Conservation (phyloP, 37 sponge, comb jelly and placozoan species). For the Cliona cf. orientalis region DNA sequence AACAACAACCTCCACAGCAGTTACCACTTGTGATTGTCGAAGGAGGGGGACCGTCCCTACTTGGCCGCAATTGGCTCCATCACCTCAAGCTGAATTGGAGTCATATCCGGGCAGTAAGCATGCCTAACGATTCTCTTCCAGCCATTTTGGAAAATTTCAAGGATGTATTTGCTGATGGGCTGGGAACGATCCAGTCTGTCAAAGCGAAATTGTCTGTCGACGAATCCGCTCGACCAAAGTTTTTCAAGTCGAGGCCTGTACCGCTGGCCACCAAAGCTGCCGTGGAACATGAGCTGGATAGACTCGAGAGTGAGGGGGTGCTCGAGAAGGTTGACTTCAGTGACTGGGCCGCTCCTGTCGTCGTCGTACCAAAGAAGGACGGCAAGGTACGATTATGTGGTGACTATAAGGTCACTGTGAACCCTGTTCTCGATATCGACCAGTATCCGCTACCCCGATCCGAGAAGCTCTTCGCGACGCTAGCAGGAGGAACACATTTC, state of each 20-base stretch:
- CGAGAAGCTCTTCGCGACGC: slow-evolving; percentile 46
- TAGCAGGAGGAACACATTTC: slow-evolving; percentile 54
- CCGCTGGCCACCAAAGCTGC: slow-evolving; percentile 22
- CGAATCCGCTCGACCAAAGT: slow-evolving; percentile 13
- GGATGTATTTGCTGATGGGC: slow-evolving; percentile 18
- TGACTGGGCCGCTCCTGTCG: slow-evolving; percentile 69
- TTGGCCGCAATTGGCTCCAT: slow-evolving; percentile 46
- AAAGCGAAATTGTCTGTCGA: slow-evolving; percentile 20
- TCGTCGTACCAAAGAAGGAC: slow-evolving; percentile 50
- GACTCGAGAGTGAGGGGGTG: slow-evolving; percentile 46
- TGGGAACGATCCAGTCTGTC: slow-evolving; percentile 6
- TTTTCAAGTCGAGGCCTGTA: slow-evolving; percentile 11
- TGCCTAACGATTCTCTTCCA: neutral
- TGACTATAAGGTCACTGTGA: no score
- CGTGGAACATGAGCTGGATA: slow-evolving; percentile 24
- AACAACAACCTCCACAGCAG: neutral
- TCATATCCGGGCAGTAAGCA: neutral
- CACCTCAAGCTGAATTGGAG: slow-evolving; percentile 29
- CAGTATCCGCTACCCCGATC: no score
- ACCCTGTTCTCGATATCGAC: no score
- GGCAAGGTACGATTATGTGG: slow-evolving; percentile 56
- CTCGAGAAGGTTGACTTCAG: slow-evolving; percentile 30
- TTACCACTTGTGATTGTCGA: slow-evolving; percentile 4
- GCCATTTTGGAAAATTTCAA: neutral
- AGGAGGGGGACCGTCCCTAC: slow-evolving; percentile 4